Evolutionary conservation across 2,113 vertebrate species (phyloP).

Genomic region (Hiodon tergisus): DNA sequence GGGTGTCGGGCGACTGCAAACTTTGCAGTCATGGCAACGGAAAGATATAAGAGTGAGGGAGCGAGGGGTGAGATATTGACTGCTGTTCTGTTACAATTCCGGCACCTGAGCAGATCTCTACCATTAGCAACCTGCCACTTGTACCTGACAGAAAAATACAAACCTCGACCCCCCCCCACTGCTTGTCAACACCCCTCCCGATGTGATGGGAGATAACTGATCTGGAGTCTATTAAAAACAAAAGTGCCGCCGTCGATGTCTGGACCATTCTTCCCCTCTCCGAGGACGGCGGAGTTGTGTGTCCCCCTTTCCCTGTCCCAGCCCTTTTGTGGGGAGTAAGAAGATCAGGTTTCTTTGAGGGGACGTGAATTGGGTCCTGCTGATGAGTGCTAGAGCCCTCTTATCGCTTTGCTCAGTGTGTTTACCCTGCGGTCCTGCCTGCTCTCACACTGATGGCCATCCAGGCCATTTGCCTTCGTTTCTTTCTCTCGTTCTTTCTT

Average conservation of each 20-base stretch:
- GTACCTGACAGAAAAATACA: constrained; percentile 50
- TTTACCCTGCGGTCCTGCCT: constrained; percentile 49
- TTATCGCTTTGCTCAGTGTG: constrained; percentile 49
- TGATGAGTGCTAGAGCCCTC: constrained; percentile 40
- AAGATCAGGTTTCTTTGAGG: constrained; percentile 1
- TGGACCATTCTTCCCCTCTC: too few species aligned
- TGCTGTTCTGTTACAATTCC: neutral
- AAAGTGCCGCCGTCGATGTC: too few species aligned
- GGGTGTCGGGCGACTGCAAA: neutral
- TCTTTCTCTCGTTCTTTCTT: too few species aligned
- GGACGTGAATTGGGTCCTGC: neutral
- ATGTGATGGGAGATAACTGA: constrained; percentile 42
- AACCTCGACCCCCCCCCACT: constrained; percentile 14
- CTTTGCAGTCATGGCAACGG: constrained; percentile 3
- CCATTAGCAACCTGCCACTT: constrained; percentile 28
- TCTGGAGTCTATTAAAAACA: neutral
- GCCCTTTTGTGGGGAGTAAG: neutral
- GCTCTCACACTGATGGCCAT: constrained; percentile 44
- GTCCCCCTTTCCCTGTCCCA: neutral
- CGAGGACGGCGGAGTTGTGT: too few species aligned
- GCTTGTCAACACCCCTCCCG: neutral
- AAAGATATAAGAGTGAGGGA: constrained; percentile 6
- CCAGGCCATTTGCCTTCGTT: neutral
- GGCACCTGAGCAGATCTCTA: neutral
- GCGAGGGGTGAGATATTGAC: constrained; percentile 1